Evolutionary conservation across 2,888 invertebrate species (phyloP), one percentile per base, ranked within the genome.

Genomic region (Dynastes grantii): DNA sequence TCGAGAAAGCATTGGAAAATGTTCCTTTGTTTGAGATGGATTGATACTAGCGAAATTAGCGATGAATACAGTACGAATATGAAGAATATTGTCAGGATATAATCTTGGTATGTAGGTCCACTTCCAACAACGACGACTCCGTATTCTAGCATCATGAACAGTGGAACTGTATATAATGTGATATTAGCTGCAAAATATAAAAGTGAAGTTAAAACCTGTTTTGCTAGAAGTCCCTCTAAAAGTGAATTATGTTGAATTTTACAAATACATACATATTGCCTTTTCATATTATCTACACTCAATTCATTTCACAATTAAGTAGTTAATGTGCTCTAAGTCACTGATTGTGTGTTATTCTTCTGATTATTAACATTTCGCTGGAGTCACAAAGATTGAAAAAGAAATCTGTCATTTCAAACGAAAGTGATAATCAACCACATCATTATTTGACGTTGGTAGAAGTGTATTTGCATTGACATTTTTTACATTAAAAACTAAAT

Each of bases 51-150:
- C 9, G 55, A 55, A n/a, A 40, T 8, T 22, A 55, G 8, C 1
- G 71, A 58, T 4, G 71, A 71, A 37, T 37, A 58, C 37, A 71
- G n/a, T 27, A 71, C 8, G 13, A 71, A 71, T 71, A n/a, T 32
- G 37, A 71, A 71, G 22, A 71, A 71, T n/a, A 71, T 40, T 58
- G 71, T 58, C 16, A 71, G 51, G 32, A 71, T 51, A 16, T 71
- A 71, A 58, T 71, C 71, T 58, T 71, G 27, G 55, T 71, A 71
- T 16, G 13, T 71, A 16, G 71, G 55, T 37, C 71, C 71, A n/a
- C 32, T 16, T 71, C 71, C 71, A 32, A 40, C 22, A n/a, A 40
- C 37, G 27, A 71, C 58, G 13, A 71, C 22, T 37, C 71, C 71
- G 16, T 58, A 71, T 16, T 37, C 16, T 13, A 71, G 37, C 71